Evolutionary conservation across 2,888 invertebrate species (phyloP).

Genomic region (Bruchidius siliquastri): DNA sequence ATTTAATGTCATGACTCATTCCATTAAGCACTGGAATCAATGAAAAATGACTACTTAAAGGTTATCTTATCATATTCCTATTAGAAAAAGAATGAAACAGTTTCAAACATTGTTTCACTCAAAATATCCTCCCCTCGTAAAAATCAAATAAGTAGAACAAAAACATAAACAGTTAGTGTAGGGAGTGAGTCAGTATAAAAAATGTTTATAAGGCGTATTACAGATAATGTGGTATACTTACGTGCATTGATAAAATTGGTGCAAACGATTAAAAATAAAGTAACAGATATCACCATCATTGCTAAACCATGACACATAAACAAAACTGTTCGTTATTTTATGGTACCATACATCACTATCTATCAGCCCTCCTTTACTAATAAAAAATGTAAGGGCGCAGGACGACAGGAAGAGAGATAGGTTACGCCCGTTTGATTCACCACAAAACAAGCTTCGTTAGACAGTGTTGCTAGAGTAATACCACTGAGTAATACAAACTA

Average conservation of each 20-base stretch:
- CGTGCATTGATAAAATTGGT: constrained; percentile 17
- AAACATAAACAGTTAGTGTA: no score
- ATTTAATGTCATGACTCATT: background rate
- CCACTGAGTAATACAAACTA: no score
- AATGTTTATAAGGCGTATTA: background rate
- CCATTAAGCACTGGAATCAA: background rate
- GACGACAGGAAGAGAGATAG: no score
- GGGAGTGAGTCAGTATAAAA: background rate
- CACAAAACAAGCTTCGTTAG: no score
- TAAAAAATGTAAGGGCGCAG: no score
- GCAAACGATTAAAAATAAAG: constrained; percentile 19
- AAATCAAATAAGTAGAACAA: no score
- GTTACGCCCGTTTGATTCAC: no score
- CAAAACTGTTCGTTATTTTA: background rate
- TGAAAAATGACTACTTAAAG: no score
- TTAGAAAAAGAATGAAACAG: constrained; percentile 4
- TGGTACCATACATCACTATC: background rate
- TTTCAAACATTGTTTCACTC: background rate
- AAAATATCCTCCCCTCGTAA: no score
- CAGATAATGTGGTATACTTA: constrained; percentile 5
- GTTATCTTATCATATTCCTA: constrained; percentile 8
- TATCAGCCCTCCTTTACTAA: no score
- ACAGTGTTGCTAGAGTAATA: no score
- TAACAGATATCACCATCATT: constrained; percentile 20
- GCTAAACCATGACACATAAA: constrained; percentile 15